Evolutionary conservation across 2,888 invertebrate species (phyloP), one percentile per base, ranked within the genome.

Genomic region (Sepioteuthis lessoniana): DNA sequence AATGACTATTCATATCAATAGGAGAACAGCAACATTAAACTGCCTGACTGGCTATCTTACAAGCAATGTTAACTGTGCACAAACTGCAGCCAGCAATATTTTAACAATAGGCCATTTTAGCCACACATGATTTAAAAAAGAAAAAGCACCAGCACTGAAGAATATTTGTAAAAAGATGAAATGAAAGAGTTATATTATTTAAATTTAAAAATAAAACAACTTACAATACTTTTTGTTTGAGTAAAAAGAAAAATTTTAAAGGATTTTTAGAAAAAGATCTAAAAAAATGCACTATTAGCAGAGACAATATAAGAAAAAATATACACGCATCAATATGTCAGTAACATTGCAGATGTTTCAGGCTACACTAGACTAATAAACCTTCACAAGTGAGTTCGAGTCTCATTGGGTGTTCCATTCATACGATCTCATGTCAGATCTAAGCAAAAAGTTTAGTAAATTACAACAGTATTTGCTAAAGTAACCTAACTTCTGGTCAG

Each of bases 101-200:
- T 76, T 76, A n/a, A n/a, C 16, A 76, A 76, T n/a, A 76, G n/a
- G 76, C 76, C n/a, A 76, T 76, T 76, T 76, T 76, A 76, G 76
- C n/a, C 16, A 3, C 16, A 76, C 2, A 76, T 76, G n/a, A 76
- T n/a, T 13, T 76, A 3, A 76, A 76, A 76, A 16, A 3, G 76
- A 76, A 76, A n/a, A 10, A 76, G 16, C 13, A 55, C 21, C n/a
- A n/a, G n/a, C 76, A 35, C 7, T 42, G 42, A 5, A 42, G 5
- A 19, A 55, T 55, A 4, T 21, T n/a, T 76, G 76, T 76, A 76
- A 76, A 21, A n/a, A 76, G 3, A 76, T n/a, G 10, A 76, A 13
- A n/a, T 76, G 16, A 76, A 76, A n/a, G 10, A 16, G n/a, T 35
- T n/a, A 16, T 28, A 31, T 0, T 60, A n/a, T 76, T 35, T 76